Conservation (phyloP, 2,797 vertebrate genomes). For the Decapterus maruadsi region DNA sequence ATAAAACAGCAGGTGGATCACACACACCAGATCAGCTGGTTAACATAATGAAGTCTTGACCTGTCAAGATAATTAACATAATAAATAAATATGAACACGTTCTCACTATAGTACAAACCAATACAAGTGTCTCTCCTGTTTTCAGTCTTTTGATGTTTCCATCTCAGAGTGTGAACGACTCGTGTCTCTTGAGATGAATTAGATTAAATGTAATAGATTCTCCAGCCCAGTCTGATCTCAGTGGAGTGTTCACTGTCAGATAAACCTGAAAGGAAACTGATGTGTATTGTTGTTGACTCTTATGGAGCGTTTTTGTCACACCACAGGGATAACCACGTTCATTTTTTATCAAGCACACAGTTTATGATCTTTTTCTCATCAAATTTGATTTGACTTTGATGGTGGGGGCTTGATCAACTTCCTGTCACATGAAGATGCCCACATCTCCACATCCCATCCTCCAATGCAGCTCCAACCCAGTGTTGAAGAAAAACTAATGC, state of each 20-base stretch:
- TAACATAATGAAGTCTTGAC: neutral
- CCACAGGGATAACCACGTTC: slow-evolving; percentile 4
- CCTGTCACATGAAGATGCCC: neutral
- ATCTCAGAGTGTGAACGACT: neutral
- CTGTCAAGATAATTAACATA: neutral
- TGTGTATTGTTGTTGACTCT: neutral
- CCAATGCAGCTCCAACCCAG: neutral
- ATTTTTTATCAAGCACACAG: slow-evolving; percentile 32
- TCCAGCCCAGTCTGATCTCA: slow-evolving; percentile 12
- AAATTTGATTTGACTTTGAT: slow-evolving; percentile 19
- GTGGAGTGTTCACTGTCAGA: slow-evolving; percentile 14
- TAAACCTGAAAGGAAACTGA: slow-evolving; percentile 25
- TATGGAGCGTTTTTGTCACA: neutral
- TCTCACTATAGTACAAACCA: neutral
- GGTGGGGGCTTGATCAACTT: slow-evolving; percentile 6
- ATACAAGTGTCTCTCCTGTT: neutral
- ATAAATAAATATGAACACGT: neutral
- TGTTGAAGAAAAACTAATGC: slow-evolving; percentile 16
- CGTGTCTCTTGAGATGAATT: slow-evolving; percentile 17
- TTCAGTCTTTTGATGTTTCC: neutral
- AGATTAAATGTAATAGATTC: slow-evolving; percentile 16
- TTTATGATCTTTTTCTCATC: neutral
- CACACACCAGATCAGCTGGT: neutral
- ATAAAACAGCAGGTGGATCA: slow-evolving; percentile 5
- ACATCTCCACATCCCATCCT: neutral